phyloP scores from a whole-genome alignment of 37 sponge, comb jelly and placozoan genomes.

The Axinella damicornis region DNA sequence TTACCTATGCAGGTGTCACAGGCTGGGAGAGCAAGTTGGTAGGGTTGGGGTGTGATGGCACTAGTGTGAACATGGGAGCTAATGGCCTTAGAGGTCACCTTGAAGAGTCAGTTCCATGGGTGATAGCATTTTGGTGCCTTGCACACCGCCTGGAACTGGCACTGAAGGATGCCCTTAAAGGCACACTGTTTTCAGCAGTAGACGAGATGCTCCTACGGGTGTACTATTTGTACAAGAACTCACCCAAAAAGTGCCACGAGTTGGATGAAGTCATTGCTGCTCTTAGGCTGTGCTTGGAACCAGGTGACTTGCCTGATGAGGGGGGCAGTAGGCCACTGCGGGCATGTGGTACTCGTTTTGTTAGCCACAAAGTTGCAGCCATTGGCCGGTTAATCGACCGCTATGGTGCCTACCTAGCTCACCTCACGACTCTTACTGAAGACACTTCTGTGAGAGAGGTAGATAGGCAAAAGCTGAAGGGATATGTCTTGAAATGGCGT shows the following conservation, averaged over 20 bases:
- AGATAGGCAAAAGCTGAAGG: conserved; percentile 57
- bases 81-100: conserved; percentile 40
- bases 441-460: conserved; percentile 37
- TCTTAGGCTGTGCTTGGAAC: conserved; percentile 40
- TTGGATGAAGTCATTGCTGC: background rate
- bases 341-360: conserved; percentile 71
- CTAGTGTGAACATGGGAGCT: conserved; percentile 48
- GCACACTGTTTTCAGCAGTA: conserved; percentile 34
- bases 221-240: conserved; percentile 56
- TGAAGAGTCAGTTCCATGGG: conserved; percentile 43
- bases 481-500: conserved; percentile 49
- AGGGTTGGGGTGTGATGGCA: conserved; percentile 64
- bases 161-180: conserved; percentile 63
- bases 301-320: conserved; percentile 37
- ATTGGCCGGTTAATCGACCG: conserved; percentile 37
- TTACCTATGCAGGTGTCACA: background rate
- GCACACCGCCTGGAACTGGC: conserved; percentile 64
- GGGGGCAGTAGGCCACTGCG: conserved; percentile 56
- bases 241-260: conserved; percentile 54
- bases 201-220: conserved; percentile 47
- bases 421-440: conserved; percentile 47
- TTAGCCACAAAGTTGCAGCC: conserved; percentile 68
- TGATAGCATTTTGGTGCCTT: conserved; percentile 65
- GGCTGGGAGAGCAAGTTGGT: conserved; percentile 57
- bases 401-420: conserved; percentile 67